Base-by-base conservation (phyloP, 1,140 invertebrate species). In the Aphelenchoides besseyi region DNA sequence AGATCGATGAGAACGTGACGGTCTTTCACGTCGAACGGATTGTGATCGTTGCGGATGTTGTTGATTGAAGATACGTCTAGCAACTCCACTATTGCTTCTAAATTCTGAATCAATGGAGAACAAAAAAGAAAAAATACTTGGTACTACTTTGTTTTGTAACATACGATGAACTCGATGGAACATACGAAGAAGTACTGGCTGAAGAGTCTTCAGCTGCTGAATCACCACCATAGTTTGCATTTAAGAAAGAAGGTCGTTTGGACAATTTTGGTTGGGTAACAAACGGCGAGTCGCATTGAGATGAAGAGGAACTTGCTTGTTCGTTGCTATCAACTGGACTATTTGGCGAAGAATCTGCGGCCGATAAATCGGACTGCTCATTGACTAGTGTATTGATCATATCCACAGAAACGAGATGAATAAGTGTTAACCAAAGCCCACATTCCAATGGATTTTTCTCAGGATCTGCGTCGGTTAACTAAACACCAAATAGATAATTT, bases 391-490 rank as follows among this genome's bases (percentile, higher is more conserved):
- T n/a, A 23, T 71, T 23, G 9, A 69, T 69, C n/a, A 69, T n/a
- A 8, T 69, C 67, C 12, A 69, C 57, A 3, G 63, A 26, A 0
- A 69, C 67, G 9, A 69, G 23, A 37, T 68, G 68, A 29, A 69
- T 71, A 12, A 69, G 23, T 16, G 67, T 29, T n/a, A 69, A 29
- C 67, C 67, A 69, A 12, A 69, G 23, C 2, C 66, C 18, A 29
- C 67, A 69, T 18, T 69, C 68, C 16, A 69, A 62, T 37, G 67
- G 68, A n/a, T 68, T 71, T 3, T 70, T 26, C 2, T 68, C 67
- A 29, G 61, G 57, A n/a, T 12, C n/a, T 71, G 67, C 2, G 29
- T 69, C 67, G 23, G 12, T 68, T 26, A 69, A 29, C 67, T 69
- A 71, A 68, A 68, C 32, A 33, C 23, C 1, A 26, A 18, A 12